These are phyloP conservation scores for Gallinago stenura DNA, from an alignment of 2,797 vertebrate species.

Conservation along the genomic window DNA sequence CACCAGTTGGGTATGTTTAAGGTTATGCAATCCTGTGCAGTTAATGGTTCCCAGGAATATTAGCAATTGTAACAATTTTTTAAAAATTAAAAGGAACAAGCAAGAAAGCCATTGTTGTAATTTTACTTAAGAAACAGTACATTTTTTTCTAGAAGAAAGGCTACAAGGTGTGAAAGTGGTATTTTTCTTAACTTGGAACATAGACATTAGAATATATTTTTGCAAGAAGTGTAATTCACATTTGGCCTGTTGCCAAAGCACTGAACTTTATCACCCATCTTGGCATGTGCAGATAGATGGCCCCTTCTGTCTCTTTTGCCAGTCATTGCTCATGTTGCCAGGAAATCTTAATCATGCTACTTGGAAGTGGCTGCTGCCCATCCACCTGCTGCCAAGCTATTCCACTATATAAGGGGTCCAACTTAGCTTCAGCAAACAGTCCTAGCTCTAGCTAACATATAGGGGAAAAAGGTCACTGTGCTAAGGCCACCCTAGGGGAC, in stretches of 20 bases:
- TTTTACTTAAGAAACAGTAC: not conserved
- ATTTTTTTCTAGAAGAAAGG: not conserved
- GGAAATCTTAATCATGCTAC: slow-evolving; percentile 71
- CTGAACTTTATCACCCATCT: slow-evolving; percentile 55
- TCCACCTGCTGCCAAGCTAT: slow-evolving; percentile 47
- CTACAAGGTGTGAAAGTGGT: not conserved
- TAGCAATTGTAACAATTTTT: not conserved
- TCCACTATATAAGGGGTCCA: not conserved
- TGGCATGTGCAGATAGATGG: slow-evolving; percentile 53
- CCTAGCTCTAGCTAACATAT: not conserved
- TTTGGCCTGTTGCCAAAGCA: not conserved
- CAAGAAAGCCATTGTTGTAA: not conserved
- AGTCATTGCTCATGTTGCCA: slow-evolving; percentile 64
- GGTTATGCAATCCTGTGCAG: not conserved
- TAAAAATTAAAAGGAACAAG: not conserved
- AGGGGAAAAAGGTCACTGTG: slow-evolving; percentile 21
- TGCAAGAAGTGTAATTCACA: not conserved
- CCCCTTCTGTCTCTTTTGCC: slow-evolving; percentile 68
- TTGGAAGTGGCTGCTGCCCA: slow-evolving; percentile 44
- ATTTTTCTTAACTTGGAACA: not conserved
- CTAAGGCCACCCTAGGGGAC: not conserved
- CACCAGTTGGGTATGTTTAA: not conserved
- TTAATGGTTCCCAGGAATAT: not conserved
- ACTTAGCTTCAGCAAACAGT: not conserved
- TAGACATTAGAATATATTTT: not conserved